Conservation (phyloP, 2,113 vertebrate genomes). For the Atractosteus spatula region DNA sequence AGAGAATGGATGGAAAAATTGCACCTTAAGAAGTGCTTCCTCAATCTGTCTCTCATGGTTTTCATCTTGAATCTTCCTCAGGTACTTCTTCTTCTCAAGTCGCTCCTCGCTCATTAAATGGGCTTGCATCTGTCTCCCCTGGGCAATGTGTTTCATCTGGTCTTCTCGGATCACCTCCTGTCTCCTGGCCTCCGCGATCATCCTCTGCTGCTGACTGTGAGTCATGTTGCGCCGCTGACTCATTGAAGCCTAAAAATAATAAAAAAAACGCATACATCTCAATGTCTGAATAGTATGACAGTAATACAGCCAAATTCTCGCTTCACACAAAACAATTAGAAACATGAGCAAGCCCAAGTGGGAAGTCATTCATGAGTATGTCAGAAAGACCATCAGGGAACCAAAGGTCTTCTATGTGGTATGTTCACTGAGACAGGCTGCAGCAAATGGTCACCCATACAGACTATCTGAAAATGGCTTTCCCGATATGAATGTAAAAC, state of each 20-base stretch:
- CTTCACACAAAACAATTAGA: too few relatives aligned
- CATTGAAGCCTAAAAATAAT: slow-evolving; percentile 25
- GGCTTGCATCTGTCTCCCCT: slow-evolving; percentile 42
- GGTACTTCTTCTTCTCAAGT: slow-evolving; percentile 51
- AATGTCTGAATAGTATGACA: too few relatives aligned
- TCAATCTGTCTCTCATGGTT: slow-evolving; percentile 65
- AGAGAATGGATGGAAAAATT: background rate
- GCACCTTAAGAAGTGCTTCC: slow-evolving; percentile 65
- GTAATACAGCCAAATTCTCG: too few relatives aligned
- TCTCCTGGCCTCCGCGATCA: slow-evolving; percentile 26
- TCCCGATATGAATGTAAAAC: too few relatives aligned
- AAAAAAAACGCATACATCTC: background rate
- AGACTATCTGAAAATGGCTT: too few relatives aligned
- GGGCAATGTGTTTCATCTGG: slow-evolving; percentile 42
- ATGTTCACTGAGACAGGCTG: too few relatives aligned
- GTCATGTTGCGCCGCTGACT: slow-evolving; percentile 36
- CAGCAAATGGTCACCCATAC: too few relatives aligned
- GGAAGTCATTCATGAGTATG: too few relatives aligned
- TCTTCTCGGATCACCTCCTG: slow-evolving; percentile 47
- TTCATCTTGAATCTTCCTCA: slow-evolving; percentile 61
- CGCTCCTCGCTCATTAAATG: slow-evolving; percentile 54
- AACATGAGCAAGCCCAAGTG: too few relatives aligned
- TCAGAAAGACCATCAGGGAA: too few relatives aligned
- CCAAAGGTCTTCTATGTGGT: too few relatives aligned
- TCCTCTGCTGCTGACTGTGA: slow-evolving; percentile 37